phyloP scores from a whole-genome alignment of 2,888 invertebrate species.

The Entomobrya multifasciata region DNA sequence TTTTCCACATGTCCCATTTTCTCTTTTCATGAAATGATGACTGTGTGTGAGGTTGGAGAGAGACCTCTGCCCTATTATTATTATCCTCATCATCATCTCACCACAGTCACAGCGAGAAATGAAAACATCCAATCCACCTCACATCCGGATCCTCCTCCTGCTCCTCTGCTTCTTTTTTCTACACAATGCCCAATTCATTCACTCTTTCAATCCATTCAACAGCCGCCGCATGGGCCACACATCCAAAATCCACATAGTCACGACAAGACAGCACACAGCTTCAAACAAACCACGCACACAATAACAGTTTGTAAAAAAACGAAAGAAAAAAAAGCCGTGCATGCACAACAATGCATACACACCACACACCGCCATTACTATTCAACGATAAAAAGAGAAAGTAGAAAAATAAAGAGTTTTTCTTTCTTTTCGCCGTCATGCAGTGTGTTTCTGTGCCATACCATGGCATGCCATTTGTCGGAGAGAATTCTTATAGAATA shows the following conservation, averaged over 20 bases:
- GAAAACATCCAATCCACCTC: slow-evolving; percentile 39
- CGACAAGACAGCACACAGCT: neutral
- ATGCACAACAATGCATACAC: slow-evolving; percentile 21
- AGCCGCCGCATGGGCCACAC: slow-evolving; percentile 1
- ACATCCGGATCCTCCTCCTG: slow-evolving; percentile 20
- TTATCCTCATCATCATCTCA: neutral
- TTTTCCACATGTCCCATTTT: neutral
- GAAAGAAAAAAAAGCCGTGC: neutral
- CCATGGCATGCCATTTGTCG: slow-evolving; percentile 36
- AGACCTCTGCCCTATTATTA: neutral
- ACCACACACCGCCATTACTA: neutral
- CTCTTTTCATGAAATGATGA: too few relatives aligned
- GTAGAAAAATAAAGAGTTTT: neutral
- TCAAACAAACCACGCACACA: slow-evolving; percentile 12
- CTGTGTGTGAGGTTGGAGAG: too few relatives aligned
- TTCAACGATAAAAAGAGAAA: neutral
- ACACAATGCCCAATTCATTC: slow-evolving; percentile 22
- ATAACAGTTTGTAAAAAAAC: neutral
- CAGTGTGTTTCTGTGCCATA: too few relatives aligned
- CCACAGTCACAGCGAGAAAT: slow-evolving; percentile 13
- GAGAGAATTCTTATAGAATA: slow-evolving; percentile 7
- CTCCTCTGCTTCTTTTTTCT: neutral
- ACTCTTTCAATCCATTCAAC: neutral
- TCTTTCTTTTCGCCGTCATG: slow-evolving; percentile 33
- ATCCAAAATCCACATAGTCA: neutral